Percentiles rank a stretch among this genome's conserved stretches.
phyloP scores from a whole-genome alignment of 2,888 invertebrate genomes.

The Prosapia bicincta region DNA sequence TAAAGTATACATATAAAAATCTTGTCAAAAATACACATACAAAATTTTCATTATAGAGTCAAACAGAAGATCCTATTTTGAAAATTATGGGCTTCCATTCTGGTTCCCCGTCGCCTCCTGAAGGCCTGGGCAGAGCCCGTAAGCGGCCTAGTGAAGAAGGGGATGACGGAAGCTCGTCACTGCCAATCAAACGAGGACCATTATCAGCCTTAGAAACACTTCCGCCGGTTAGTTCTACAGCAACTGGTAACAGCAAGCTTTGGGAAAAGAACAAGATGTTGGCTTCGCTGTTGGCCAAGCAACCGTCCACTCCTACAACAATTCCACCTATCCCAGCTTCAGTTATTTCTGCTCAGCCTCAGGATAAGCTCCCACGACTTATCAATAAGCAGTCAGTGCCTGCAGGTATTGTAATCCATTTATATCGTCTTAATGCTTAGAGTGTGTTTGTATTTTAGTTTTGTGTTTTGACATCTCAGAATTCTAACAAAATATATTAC shows the following conservation, averaged over 20 bases:
- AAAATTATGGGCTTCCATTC: slow-evolving; percentile 32
- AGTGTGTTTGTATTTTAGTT: no score
- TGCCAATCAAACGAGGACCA: slow-evolving; percentile 17
- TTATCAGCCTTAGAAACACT: slow-evolving; percentile 29
- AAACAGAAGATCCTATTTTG: slow-evolving; percentile 32
- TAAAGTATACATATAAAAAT: no score
- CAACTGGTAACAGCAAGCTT: slow-evolving; percentile 46
- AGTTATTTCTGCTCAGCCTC: slow-evolving; percentile 66
- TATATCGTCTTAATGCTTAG: no score
- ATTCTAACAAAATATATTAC: no score
- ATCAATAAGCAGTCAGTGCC: slow-evolving; percentile 30
- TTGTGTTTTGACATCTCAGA: no score
- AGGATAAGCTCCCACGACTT: slow-evolving; percentile 59
- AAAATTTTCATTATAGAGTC: no score
- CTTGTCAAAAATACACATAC: no score
- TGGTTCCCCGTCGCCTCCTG: slow-evolving; percentile 34
- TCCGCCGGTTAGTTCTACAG: slow-evolving; percentile 26
- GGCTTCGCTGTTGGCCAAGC: slow-evolving; percentile 74
- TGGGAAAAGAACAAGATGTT: slow-evolving; percentile 84
- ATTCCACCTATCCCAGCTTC: slow-evolving; percentile 59
- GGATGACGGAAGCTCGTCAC: slow-evolving; percentile 48
- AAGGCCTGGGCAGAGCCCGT: slow-evolving; percentile 49
- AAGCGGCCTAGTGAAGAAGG: slow-evolving; percentile 63
- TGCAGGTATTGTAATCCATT: slow-evolving; percentile 41
- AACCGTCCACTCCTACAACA: slow-evolving; percentile 63